Evolutionary conservation across 2,888 invertebrate species (phyloP), one percentile per base, ranked within the genome.

Genomic region (Dolichomitus sp.): DNA sequence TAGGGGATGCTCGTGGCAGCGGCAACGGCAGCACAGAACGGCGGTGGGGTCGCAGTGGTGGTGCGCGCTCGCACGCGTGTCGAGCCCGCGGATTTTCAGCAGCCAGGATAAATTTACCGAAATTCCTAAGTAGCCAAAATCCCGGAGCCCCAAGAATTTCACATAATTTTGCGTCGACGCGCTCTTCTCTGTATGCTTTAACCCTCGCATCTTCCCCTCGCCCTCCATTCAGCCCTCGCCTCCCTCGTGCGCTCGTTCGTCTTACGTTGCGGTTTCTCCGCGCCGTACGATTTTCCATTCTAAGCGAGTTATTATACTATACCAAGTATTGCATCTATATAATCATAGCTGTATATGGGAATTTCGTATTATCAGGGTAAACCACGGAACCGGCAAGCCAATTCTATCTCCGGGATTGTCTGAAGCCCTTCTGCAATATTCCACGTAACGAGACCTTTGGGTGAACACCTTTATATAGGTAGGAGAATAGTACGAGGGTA

Each of bases 141-240:
- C 80, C 33, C 42, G 27, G 69, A 52, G 52, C 27, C n/a, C 4
- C 69, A n/a, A 63, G 74, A 80, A 80, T 80, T 80, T 74, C 61
- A 33, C 65, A 54, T 69, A 63, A 80, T 74, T 73, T 69, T 42
- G 9, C 17, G 30, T 33, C n/a, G n/a, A 30, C 57, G 14, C 57
- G n/a, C 11, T 33, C 33, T 17, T 14, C 14, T 23, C n/a, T 6
- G 0, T 59, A 59, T 17, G 17, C 33, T 14, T 17, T 33, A 59
- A 37, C 11, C 30, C 59, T 14, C 14, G 50, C 9, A 17, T n/a
- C n/a, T n/a, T n/a, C n/a, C n/a, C n/a, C n/a, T n/a, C n/a, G n/a
- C n/a, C n/a, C n/a, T n/a, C n/a, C 19, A 3, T 23, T 23, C 19
- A 27, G 2, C 11, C 23, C 52, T 14, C 45, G n/a, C 19, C 11